These are phyloP conservation scores for Caenorhabditis doughertyi DNA, from an alignment of 2,888 invertebrate species.

Conservation along the genomic window DNA sequence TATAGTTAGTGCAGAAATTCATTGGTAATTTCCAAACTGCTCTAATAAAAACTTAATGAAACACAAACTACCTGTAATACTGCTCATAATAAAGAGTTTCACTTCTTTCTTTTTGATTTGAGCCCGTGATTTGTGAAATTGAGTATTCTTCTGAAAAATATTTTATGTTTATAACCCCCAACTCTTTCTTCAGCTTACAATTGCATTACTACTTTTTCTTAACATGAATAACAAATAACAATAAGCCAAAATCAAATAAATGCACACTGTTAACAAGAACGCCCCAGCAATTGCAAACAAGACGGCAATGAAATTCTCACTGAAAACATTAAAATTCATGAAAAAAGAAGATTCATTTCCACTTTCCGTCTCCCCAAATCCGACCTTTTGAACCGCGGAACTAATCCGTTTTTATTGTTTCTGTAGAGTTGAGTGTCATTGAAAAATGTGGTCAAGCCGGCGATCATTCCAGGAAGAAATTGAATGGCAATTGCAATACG, in stretches of 20 bases:
- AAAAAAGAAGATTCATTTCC: too few species aligned
- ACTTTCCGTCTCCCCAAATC: slow-evolving; percentile 36
- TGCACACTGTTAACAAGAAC: slow-evolving; percentile 23
- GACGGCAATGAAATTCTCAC: slow-evolving; percentile 23
- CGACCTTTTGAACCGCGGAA: slow-evolving; percentile 48
- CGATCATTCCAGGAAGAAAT: slow-evolving; percentile 48
- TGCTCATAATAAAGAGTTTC: slow-evolving; percentile 53
- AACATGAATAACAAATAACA: slow-evolving; percentile 36
- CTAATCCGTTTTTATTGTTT: slow-evolving; percentile 42
- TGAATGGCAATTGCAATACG: slow-evolving; percentile 50
- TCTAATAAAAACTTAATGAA: too few species aligned
- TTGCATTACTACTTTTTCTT: slow-evolving; percentile 50
- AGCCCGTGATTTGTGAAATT: slow-evolving; percentile 36
- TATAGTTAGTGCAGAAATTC: too few species aligned
- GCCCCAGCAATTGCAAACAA: slow-evolving; percentile 42
- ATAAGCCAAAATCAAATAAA: slow-evolving; percentile 49
- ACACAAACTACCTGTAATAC: slow-evolving; percentile 36
- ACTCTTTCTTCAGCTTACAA: too few species aligned
- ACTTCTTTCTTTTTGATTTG: slow-evolving; percentile 26
- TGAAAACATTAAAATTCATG: neutral
- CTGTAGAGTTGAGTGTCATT: slow-evolving; percentile 31
- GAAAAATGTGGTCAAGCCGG: slow-evolving; percentile 39
- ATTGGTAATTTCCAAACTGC: too few species aligned
- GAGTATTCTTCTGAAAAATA: slow-evolving; percentile 44
- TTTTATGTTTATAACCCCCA: too few species aligned